Base-by-base conservation (phyloP, 2,113 vertebrate species). In the Thinocorus orbignyianus region DNA sequence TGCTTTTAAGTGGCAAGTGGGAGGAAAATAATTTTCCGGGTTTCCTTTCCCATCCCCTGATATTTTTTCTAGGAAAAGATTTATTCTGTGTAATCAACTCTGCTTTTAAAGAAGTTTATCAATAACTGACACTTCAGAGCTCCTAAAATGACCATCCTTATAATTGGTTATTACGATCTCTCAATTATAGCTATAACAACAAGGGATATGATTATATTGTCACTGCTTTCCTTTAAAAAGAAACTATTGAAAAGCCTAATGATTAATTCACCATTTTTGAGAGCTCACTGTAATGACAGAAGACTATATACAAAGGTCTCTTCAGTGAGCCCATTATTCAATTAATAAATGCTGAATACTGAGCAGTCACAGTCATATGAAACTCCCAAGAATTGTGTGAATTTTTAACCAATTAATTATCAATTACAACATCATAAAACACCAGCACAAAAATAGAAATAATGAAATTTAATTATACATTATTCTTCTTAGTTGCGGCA, bases 381-480 rank as follows among this genome's bases (percentile, higher is more conserved):
- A 98, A 97, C 96, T 97, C 93, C 85, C 94, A 97, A 97, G 96
- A 96, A 97, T 44, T 96, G 93, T 94, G 95, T 96, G 97, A 97
- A 95, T 97, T 98, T 97, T 98, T 98, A 97, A 97, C 97, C 98
- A 98, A 98, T 98, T 98, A 98, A 98, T 98, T 98, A 98, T 98
- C 98, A 98, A 98, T 98, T 98, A 98, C 98, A 97, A 98, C 97
- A 98, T 97, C 98, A 97, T 97, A 98, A 98, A 98, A 98, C 98
- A 98, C 97, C 94, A 98, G 97, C 92, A 98, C 95, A 98, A 98
- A 98, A 98, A 98, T 97, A 98, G 97, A 98, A 98, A 98, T 98
- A 98, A 98, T 96, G 93, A 97, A 98, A 98, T 98, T 98, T 98
- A 98, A 98, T 98, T 98, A 98, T 97, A 98, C 97, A 97, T 98